Percentiles rank a stretch among this genome's conserved stretches.
These are phyloP conservation scores for Drosophila takahashii DNA, from an alignment of 1,140 invertebrate species.

Conservation along the genomic window DNA sequence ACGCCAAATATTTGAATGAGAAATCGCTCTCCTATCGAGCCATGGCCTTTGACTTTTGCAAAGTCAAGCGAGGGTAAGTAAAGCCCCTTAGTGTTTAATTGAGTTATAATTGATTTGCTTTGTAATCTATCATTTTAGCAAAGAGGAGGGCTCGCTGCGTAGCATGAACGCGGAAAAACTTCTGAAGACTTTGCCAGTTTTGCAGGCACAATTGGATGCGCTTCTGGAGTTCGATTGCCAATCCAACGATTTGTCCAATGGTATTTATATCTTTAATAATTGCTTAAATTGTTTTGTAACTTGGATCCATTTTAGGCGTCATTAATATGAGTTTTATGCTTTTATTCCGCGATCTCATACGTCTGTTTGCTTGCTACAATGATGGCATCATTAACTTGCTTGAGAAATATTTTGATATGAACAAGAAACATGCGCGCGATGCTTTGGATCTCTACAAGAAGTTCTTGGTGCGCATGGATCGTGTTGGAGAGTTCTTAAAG, in stretches of 20 bases:
- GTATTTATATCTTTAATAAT: slow-evolving; percentile 74
- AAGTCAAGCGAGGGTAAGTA: slow-evolving; percentile 97
- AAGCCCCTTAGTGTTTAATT: not conserved
- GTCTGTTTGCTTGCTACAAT: slow-evolving; percentile 99
- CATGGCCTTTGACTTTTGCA: slow-evolving; percentile 99
- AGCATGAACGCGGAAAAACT: slow-evolving; percentile 99
- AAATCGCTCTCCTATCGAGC: slow-evolving; percentile 99
- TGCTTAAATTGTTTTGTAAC: not conserved
- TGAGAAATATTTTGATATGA: slow-evolving; percentile 99
- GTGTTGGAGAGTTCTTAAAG: slow-evolving; percentile 99
- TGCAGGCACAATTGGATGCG: slow-evolving; percentile 97
- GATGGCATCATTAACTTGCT: slow-evolving; percentile 99
- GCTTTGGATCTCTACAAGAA: slow-evolving; percentile 99
- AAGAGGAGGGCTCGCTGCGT: slow-evolving; percentile 97
- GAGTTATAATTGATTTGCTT: slow-evolving; percentile 14
- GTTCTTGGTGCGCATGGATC: slow-evolving; percentile 99
- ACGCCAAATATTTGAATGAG: slow-evolving; percentile 99
- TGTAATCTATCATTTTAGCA: slow-evolving; percentile 82
- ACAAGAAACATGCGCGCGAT: slow-evolving; percentile 99
- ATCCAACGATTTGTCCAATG: slow-evolving; percentile 98
- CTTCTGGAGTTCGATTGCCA: slow-evolving; percentile 99
- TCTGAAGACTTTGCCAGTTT: slow-evolving; percentile 97
- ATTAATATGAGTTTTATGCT: slow-evolving; percentile 99
- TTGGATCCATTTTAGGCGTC: slow-evolving; percentile 86
- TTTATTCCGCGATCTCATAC: slow-evolving; percentile 98